Evolutionary conservation across 1,140 invertebrate species (phyloP).

Genomic region (Dinothrombium tinctorium): DNA sequence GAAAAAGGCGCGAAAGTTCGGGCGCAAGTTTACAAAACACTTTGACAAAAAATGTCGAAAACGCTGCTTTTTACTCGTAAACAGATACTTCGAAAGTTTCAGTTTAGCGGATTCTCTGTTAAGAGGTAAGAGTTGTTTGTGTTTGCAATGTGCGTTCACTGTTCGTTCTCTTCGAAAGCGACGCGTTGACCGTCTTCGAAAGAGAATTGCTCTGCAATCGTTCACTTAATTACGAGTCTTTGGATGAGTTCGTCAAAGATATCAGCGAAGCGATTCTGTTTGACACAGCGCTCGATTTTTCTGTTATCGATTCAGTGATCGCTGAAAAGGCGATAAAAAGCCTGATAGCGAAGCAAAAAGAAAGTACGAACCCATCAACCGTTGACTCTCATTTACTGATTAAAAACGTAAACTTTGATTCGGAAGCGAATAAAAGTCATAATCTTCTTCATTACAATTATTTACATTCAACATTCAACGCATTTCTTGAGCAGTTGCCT

Average conservation of each 20-base stretch:
- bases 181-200: slow-evolving; percentile 6
- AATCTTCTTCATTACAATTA: not conserved
- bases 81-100: too few relatives aligned
- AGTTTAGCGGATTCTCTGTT: too few relatives aligned
- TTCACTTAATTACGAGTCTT: slow-evolving; percentile 2
- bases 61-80: too few relatives aligned
- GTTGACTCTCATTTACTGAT: not conserved
- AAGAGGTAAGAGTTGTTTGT: too few relatives aligned
- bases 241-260: slow-evolving; percentile 6
- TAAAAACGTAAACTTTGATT: not conserved
- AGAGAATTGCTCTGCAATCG: not conserved
- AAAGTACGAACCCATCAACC: not conserved
- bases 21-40: too few relatives aligned
- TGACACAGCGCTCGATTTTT: not conserved
- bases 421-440: not conserved
- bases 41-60: too few relatives aligned
- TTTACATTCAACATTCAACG: not conserved
- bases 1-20: too few relatives aligned
- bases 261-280: not conserved
- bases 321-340: not conserved
- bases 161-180: too few relatives aligned
- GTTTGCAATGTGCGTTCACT: too few relatives aligned
- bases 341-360: not conserved
- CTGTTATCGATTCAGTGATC: slow-evolving; percentile 1
- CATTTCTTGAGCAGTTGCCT: not conserved